Conservation (phyloP, 2,113 vertebrate species). For the Alligator mississippiensis region DNA sequence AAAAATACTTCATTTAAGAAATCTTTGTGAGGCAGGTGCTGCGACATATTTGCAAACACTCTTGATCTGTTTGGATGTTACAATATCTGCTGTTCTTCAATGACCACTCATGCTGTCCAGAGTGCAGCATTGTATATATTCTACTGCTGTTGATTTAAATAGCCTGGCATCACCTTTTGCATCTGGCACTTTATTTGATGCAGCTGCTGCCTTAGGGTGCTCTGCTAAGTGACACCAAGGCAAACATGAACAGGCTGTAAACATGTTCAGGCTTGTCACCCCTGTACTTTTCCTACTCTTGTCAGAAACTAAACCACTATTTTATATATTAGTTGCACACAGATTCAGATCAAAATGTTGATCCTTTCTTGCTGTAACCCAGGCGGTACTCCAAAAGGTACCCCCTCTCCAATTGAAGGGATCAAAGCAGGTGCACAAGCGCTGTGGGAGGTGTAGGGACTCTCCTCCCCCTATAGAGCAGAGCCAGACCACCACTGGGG, state of each 20-base stretch:
- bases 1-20: neutral
- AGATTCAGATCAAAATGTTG: neutral
- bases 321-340: neutral
- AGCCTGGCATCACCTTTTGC: conserved; percentile 35
- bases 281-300: neutral
- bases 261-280: neutral
- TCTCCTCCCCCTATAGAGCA: too few relatives aligned
- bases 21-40: neutral
- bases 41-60: neutral
- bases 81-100: neutral
- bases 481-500: too few relatives aligned
- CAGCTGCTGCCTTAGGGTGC: conserved; percentile 10
- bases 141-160: neutral
- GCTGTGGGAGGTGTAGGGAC: too few relatives aligned
- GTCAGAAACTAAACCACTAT: neutral
- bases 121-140: neutral
- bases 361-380: neutral
- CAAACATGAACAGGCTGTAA: conserved; percentile 15
- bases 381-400: too few relatives aligned
- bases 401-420: too few relatives aligned
- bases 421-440: too few relatives aligned
- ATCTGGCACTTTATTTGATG: neutral
- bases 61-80: neutral
- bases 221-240: neutral
- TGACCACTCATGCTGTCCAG: neutral